A percentile compares a stretch with the other conserved stretches of the same genome.
These are phyloP conservation scores for Synchiropus splendidus DNA, from an alignment of 2,113 vertebrate genomes.

Conservation along the genomic window DNA sequence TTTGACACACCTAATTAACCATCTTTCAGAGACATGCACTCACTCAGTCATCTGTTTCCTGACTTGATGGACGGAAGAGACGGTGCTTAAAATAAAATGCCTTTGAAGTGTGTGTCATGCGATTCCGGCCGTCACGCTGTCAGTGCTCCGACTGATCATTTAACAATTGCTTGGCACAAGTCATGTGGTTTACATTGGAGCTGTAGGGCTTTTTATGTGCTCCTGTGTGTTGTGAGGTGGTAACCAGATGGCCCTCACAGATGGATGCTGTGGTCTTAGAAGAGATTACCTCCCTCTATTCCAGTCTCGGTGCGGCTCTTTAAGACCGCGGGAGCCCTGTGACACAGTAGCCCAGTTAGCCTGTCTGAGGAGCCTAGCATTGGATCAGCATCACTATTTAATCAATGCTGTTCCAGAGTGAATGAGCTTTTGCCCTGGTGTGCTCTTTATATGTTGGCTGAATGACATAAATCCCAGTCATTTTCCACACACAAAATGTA, in stretches of 20 bases:
- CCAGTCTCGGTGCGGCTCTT: slow-evolving; percentile 37
- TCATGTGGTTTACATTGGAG: slow-evolving; percentile 15
- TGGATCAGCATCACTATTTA: slow-evolving; percentile 7
- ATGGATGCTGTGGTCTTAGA: slow-evolving; percentile 74
- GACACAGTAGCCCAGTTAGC: slow-evolving; percentile 58
- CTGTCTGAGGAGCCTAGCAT: slow-evolving; percentile 22
- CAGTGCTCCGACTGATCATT: slow-evolving; percentile 17
- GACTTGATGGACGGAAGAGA: not conserved
- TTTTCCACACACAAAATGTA: too few relatives aligned
- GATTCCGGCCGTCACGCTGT: slow-evolving; percentile 19
- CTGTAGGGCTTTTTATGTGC: slow-evolving; percentile 15
- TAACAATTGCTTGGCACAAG: slow-evolving; percentile 13
- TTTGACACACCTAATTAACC: not conserved
- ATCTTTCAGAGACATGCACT: too few relatives aligned
- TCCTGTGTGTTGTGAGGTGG: slow-evolving; percentile 14
- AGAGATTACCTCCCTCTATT: slow-evolving; percentile 72
- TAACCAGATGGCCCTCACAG: slow-evolving; percentile 74
- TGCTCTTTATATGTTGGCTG: too few relatives aligned
- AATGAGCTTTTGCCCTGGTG: too few relatives aligned
- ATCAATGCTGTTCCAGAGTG: too few relatives aligned
- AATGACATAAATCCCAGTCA: too few relatives aligned
- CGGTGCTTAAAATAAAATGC: not conserved
- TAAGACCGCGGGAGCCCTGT: slow-evolving; percentile 49
- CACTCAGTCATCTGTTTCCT: too few relatives aligned
- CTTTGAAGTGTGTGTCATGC: slow-evolving; percentile 5